Percentiles rank a stretch among this genome's conserved stretches.
Evolutionary conservation across 2,888 invertebrate species (phyloP).

Genomic region (Drosophila crucigera): DNA sequence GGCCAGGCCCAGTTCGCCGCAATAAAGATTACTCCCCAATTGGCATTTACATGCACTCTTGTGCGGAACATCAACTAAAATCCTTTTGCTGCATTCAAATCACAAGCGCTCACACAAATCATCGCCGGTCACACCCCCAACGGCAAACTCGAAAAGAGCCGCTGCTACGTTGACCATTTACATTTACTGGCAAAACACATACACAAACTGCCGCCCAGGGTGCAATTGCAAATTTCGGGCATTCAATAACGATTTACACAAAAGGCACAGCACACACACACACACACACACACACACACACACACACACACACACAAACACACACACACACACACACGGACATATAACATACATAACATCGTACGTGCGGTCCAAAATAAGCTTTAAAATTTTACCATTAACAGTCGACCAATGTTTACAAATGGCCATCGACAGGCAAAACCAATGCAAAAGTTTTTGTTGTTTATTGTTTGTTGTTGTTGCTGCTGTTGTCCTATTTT

Average conservation of each 20-base stretch:
- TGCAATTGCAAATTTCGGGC: constrained; percentile 73
- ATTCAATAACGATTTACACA: constrained; percentile 75
- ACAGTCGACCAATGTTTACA: constrained; percentile 57
- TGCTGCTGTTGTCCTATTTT: constrained; percentile 30
- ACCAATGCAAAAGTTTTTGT: constrained; percentile 12
- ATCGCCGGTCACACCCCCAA: constrained; percentile 28
- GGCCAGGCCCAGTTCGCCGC: constrained; percentile 17
- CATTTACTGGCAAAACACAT: constrained; percentile 43
- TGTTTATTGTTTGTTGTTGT: constrained; percentile 22
- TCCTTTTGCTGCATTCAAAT: constrained; percentile 59
- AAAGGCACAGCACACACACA: constrained; percentile 32
- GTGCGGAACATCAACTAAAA: constrained; percentile 42
- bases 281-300: constrained; percentile 17
- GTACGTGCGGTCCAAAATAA: constrained; percentile 58
- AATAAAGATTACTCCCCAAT: constrained; percentile 34
- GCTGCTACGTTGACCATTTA: constrained; percentile 53
- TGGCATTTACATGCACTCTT: constrained; percentile 42
- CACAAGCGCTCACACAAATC: constrained; percentile 57
- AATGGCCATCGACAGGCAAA: constrained; percentile 49
- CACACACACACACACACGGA: neutral
- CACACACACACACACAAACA: constrained; percentile 2
- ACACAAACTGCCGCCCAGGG: constrained; percentile 68
- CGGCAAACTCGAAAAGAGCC: constrained; percentile 26
- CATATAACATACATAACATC: neutral
- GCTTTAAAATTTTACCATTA: constrained; percentile 72